Conservation (phyloP, 2,888 invertebrate genomes). For the Drosophila falleni region DNA sequence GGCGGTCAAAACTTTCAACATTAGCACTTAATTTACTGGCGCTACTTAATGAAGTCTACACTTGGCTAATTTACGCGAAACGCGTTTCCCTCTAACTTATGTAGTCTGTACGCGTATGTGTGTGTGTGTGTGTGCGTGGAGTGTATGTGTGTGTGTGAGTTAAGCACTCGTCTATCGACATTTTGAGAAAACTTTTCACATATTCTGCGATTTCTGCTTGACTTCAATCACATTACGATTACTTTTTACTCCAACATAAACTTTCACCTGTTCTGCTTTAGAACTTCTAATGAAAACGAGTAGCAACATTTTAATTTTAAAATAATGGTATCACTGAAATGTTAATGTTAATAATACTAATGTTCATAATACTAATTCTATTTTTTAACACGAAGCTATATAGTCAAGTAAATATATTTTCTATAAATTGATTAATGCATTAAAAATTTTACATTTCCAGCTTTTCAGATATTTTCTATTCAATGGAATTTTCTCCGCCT, state of each 20-base stretch:
- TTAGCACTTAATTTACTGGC: slow-evolving; percentile 81
- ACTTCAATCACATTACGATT: slow-evolving; percentile 34
- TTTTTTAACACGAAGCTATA: too few species aligned
- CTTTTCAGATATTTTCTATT: too few species aligned
- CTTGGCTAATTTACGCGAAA: slow-evolving; percentile 78
- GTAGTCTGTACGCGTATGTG: slow-evolving; percentile 2
- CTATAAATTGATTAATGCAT: neutral
- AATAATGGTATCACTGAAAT: neutral
- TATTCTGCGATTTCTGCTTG: slow-evolving; percentile 29
- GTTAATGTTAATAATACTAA: too few species aligned
- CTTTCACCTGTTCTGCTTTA: slow-evolving; percentile 2
- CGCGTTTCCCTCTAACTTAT: slow-evolving; percentile 44
- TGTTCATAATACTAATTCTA: too few species aligned
- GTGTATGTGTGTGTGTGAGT: slow-evolving; percentile 3
- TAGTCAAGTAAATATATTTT: neutral
- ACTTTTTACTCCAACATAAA: neutral
- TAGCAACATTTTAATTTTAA: neutral
- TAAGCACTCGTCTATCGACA: slow-evolving; percentile 29
- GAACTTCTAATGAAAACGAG: neutral
- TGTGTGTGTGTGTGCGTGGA: slow-evolving; percentile 1
- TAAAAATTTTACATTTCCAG: neutral
- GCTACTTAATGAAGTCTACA: slow-evolving; percentile 82
- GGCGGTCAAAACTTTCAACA: slow-evolving; percentile 77
- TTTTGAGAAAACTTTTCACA: slow-evolving; percentile 49
- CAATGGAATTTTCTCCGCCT: neutral